phyloP scores from a whole-genome alignment of 2,113 vertebrate genomes.

The Perognathus longimembris region DNA sequence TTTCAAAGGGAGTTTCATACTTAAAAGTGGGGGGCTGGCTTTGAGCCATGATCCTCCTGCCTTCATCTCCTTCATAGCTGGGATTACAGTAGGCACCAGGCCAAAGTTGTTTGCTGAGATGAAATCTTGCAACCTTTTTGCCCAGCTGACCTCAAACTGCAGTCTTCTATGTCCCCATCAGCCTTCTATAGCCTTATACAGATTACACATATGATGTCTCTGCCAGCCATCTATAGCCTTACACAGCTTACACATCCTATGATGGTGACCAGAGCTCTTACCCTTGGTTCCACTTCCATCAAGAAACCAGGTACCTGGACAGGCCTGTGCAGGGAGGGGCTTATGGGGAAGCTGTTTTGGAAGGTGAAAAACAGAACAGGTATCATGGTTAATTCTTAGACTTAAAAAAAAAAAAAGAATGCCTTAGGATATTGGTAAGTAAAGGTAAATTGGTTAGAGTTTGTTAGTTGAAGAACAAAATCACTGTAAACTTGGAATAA shows the following conservation, averaged over 20 bases:
- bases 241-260: too few relatives aligned
- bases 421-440: neutral
- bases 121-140: too few relatives aligned
- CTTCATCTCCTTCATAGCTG: too few relatives aligned
- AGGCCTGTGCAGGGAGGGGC: neutral
- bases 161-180: too few relatives aligned
- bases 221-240: too few relatives aligned
- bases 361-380: neutral
- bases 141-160: too few relatives aligned
- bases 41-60: too few relatives aligned
- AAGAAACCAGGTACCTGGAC: neutral
- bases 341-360: neutral
- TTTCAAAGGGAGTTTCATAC: too few relatives aligned
- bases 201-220: neutral
- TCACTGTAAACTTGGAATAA: neutral
- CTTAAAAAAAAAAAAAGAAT: neutral
- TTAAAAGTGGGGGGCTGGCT: too few relatives aligned
- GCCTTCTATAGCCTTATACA: neutral
- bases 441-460: neutral
- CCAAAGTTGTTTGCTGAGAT: too few relatives aligned
- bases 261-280: neutral
- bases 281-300: neutral
- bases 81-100: too few relatives aligned
- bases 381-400: neutral
- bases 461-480: constrained; percentile 4